A percentile compares a stretch with the other conserved stretches of the same genome.
Evolutionary conservation across 2,888 invertebrate genomes (phyloP).

Genomic region (Torymus aiolomorphi): DNA sequence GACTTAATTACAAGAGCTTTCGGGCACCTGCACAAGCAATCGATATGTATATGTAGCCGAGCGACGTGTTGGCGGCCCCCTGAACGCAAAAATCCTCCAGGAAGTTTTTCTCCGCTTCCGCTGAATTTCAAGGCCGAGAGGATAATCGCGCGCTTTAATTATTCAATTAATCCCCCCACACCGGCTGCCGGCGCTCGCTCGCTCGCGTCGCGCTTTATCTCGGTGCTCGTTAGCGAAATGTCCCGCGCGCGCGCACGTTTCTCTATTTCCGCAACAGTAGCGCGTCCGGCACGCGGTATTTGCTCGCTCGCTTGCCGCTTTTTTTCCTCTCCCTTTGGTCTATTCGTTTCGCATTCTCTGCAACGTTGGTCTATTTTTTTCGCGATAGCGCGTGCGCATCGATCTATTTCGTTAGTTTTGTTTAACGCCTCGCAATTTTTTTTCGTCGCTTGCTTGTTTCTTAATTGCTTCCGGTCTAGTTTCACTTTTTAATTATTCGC

Average conservation of each 20-base stretch:
- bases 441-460: neutral
- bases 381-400: neutral
- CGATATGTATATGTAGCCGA: too few relatives aligned
- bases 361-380: neutral
- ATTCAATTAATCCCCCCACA: constrained; percentile 69
- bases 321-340: neutral
- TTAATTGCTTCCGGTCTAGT: constrained; percentile 47
- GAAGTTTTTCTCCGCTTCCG: neutral
- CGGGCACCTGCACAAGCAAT: neutral
- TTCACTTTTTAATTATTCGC: constrained; percentile 35
- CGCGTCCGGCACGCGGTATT: neutral
- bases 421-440: constrained; percentile 7
- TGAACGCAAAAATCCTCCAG: too few relatives aligned
- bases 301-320: neutral
- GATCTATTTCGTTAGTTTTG: constrained; percentile 37
- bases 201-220: constrained; percentile 66
- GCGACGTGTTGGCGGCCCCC: too few relatives aligned
- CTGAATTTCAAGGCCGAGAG: constrained; percentile 48
- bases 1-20: too few relatives aligned
- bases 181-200: too few relatives aligned
- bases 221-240: constrained; percentile 68
- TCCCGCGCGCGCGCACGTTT: neutral
- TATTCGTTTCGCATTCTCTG: neutral
- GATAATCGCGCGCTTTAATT: constrained; percentile 71
- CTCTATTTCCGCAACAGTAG: neutral